Percentiles rank a stretch among this genome's conserved stretches.
phyloP scores from a whole-genome alignment of 2,888 invertebrate genomes.

The Acanthacorydalis orientalis region DNA sequence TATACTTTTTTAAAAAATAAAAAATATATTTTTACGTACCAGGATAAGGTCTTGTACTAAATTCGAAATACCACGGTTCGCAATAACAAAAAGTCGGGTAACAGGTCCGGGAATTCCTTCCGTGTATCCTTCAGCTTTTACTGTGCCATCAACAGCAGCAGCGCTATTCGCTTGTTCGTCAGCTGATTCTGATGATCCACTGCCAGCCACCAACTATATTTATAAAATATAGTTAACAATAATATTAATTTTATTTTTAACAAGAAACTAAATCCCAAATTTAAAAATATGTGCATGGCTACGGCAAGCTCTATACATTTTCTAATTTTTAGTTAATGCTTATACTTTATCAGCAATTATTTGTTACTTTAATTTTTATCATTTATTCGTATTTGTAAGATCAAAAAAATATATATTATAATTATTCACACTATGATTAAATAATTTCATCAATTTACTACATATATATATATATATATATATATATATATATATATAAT shows the following conservation, averaged over 20 bases:
- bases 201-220: constrained; percentile 63
- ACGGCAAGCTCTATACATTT: no score
- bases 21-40: constrained; percentile 29
- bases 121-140: constrained; percentile 47
- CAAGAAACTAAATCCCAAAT: no score
- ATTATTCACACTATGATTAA: no score
- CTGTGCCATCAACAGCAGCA: constrained; percentile 34
- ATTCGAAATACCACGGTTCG: constrained; percentile 74
- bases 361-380: background rate
- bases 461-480: no score
- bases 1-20: no score
- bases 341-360: background rate
- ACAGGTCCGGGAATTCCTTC: constrained; percentile 80
- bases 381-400: background rate
- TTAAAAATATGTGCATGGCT: no score
- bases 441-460: no score
- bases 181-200: constrained; percentile 44
- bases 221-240: no score
- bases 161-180: constrained; percentile 37
- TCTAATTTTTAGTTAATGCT: background rate
- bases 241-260: no score
- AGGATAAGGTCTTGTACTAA: constrained; percentile 76
- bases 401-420: no score
- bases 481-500: no score
- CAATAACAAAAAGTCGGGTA: constrained; percentile 71